Base-by-base conservation (phyloP, 2,888 invertebrate genomes). In the Nomada flava region DNA sequence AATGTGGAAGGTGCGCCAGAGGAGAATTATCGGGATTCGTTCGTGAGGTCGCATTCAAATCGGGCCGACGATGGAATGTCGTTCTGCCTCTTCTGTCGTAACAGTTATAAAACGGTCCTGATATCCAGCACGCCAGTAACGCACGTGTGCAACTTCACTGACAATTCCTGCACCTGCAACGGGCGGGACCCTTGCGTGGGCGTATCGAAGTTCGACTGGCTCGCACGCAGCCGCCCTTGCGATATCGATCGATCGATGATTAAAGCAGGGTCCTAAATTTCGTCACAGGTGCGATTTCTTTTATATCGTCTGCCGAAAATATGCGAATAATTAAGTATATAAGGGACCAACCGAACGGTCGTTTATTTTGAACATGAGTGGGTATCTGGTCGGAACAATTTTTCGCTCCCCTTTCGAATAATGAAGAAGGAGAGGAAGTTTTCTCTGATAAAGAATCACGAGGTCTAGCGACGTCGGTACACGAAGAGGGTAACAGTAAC, bases 21-120 rank as follows among this genome's bases (percentile, higher is more conserved):
- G 53, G 53, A 79, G 82, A 82, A 82, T 82, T 83, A 83, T 82
- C 83, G 74, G 73, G 79, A 81, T 83, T 84, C 68, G 81, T 85
- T 75, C 79, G 83, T 79, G 77, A 73, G 86, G 77, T 82, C 84
- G 69, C 80, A 87, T 85, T 90, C 76, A 83, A 82, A 85, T 84
- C 77, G 84, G 78, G 85, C 84, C 85, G 87, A 62, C 83, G 80
- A 79, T 86, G 91, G 91, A 91, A 91, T 91, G 91, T 88, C 83
- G 91, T 91, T 86, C 89, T 88, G 89, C 89, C 88, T 86, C 87
- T 87, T 87, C 89, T 88, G 86, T 86, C 85, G 88, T 91, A 91
- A 91, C 91, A 89, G 91, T 91, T 89, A 89, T 89, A 87, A 87
- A 90, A 89, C 88, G 85, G 90, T 88, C 72, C 86, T 84, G 85